These are phyloP conservation scores for Sitodiplosis mosellana DNA, from an alignment of 1,140 invertebrate species.

Conservation along the genomic window DNA sequence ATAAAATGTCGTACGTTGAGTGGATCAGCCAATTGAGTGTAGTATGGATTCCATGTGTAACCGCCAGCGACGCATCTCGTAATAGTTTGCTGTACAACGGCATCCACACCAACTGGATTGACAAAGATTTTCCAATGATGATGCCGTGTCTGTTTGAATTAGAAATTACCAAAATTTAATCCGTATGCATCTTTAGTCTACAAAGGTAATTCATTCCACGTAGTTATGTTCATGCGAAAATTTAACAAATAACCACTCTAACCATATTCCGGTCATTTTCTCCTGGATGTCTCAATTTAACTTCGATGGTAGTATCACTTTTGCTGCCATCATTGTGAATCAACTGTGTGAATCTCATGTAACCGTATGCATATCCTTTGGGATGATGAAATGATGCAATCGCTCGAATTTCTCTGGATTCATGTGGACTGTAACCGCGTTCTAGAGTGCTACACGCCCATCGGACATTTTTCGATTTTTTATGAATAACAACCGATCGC, in stretches of 20 bases:
- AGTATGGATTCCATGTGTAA: slow-evolving; percentile 86
- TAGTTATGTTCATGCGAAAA: too few relatives aligned
- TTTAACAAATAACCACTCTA: slow-evolving; percentile 21
- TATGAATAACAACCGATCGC: slow-evolving; percentile 72
- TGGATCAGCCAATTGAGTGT: slow-evolving; percentile 73
- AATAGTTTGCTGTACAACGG: slow-evolving; percentile 54
- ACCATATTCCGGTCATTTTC: slow-evolving; percentile 62
- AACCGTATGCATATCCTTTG: slow-evolving; percentile 66
- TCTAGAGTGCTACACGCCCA: slow-evolving; percentile 75
- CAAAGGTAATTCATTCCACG: background rate
- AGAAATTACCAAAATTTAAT: background rate
- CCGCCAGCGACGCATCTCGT: slow-evolving; percentile 78
- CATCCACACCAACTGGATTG: slow-evolving; percentile 84
- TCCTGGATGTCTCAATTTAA: slow-evolving; percentile 69
- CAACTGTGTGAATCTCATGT: slow-evolving; percentile 73
- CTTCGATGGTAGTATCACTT: slow-evolving; percentile 77
- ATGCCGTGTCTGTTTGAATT: background rate
- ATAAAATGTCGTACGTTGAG: slow-evolving; percentile 46
- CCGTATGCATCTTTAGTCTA: too few relatives aligned
- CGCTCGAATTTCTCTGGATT: slow-evolving; percentile 64
- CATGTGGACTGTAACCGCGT: slow-evolving; percentile 66
- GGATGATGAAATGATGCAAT: slow-evolving; percentile 88
- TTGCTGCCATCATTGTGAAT: slow-evolving; percentile 67
- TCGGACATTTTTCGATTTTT: slow-evolving; percentile 38
- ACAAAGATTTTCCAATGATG: slow-evolving; percentile 86